Percentiles rank a stretch among this genome's conserved stretches.
Evolutionary conservation across 2,888 invertebrate genomes (phyloP).

Genomic region (Melieria picta): DNA sequence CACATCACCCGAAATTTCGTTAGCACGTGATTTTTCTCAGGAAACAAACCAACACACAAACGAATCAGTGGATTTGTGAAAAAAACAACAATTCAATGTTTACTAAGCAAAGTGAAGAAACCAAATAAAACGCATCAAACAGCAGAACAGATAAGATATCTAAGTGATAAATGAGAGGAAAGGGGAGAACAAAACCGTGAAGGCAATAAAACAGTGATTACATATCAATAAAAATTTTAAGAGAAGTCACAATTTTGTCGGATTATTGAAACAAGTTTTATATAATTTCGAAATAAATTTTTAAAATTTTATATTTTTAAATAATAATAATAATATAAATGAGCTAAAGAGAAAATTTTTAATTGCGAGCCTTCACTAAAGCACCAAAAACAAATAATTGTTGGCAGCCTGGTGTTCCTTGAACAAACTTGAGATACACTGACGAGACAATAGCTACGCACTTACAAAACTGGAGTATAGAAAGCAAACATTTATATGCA

Average conservation of each 20-base stretch:
- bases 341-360: too few species aligned
- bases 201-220: background rate
- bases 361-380: too few species aligned
- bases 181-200: background rate
- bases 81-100: background rate
- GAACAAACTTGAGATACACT: too few species aligned
- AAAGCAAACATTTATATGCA: too few species aligned
- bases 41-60: too few species aligned
- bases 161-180: background rate
- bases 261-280: constrained; percentile 37
- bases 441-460: too few species aligned
- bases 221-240: constrained; percentile 3
- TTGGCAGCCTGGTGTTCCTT: too few species aligned
- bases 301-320: constrained; percentile 21
- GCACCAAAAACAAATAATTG: too few species aligned
- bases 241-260: background rate
- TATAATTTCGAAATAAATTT: constrained; percentile 26
- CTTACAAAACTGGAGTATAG: too few species aligned
- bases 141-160: background rate
- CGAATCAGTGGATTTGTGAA: background rate
- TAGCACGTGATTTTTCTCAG: too few species aligned
- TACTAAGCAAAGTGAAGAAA: background rate
- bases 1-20: too few species aligned
- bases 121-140: background rate
- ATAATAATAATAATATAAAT: too few species aligned